These are phyloP conservation scores for Conus betulinus DNA, from an alignment of 1,140 invertebrate species.

Conservation along the genomic window DNA sequence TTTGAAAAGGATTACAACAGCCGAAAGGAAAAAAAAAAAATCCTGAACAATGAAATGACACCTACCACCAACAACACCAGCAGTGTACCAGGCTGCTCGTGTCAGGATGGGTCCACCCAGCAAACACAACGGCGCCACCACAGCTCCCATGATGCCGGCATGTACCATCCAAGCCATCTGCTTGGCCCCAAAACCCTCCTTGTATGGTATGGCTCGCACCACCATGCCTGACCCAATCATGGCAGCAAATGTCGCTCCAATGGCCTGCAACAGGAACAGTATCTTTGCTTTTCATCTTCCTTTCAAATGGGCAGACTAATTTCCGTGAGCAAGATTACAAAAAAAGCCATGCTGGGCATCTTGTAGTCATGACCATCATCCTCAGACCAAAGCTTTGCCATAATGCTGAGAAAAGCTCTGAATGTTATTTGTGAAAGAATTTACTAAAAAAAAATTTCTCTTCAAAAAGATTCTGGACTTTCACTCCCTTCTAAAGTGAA, in stretches of 20 bases:
- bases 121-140: constrained; percentile 93
- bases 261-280: constrained; percentile 79
- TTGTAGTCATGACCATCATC: too few relatives aligned
- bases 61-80: constrained; percentile 91
- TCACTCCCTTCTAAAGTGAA: too few relatives aligned
- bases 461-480: too few relatives aligned
- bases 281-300: too few relatives aligned
- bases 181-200: constrained; percentile 90
- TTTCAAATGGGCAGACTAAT: too few relatives aligned
- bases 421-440: too few relatives aligned
- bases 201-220: constrained; percentile 76
- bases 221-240: constrained; percentile 95
- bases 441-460: too few relatives aligned
- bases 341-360: too few relatives aligned
- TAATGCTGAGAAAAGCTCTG: too few relatives aligned
- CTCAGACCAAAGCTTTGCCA: too few relatives aligned
- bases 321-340: too few relatives aligned
- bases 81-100: constrained; percentile 95
- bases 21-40: neutral
- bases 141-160: constrained; percentile 90
- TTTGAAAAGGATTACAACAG: neutral
- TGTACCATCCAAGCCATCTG: constrained; percentile 96
- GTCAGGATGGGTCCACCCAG: constrained; percentile 92
- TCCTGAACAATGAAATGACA: neutral
- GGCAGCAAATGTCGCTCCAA: constrained; percentile 86